Evolutionary conservation across 2,888 invertebrate species (phyloP).

Genomic region (Lasioglossum vierecki): DNA sequence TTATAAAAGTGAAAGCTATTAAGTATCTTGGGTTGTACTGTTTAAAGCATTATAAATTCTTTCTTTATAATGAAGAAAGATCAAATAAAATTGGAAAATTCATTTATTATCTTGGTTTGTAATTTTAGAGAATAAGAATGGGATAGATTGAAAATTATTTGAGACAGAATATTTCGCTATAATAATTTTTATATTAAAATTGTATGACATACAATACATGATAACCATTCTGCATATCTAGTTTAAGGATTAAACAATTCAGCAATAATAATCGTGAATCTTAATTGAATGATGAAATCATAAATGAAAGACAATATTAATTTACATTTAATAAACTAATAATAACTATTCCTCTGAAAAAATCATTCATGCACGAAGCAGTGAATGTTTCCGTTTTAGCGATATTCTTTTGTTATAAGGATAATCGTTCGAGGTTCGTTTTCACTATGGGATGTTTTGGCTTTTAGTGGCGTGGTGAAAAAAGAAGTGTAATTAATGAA

Average conservation of each 20-base stretch:
- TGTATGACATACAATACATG: too few species aligned
- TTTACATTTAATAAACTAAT: background rate
- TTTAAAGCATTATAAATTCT: background rate
- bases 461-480: constrained; percentile 18
- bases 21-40: background rate
- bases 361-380: too few species aligned
- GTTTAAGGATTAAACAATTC: background rate
- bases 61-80: background rate
- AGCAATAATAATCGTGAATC: background rate
- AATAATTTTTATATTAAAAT: background rate
- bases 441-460: constrained; percentile 17
- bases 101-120: background rate
- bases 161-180: too few species aligned
- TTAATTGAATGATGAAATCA: background rate
- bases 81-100: background rate
- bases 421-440: constrained; percentile 21
- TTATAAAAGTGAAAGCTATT: too few species aligned
- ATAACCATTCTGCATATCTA: background rate
- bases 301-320: background rate
- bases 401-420: background rate
- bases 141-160: background rate
- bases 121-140: background rate
- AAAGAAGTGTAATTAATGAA: constrained; percentile 43
- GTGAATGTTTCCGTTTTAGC: background rate
- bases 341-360: background rate